These are phyloP conservation scores for Ceraclea dissimilis DNA, from an alignment of 2,888 invertebrate genomes.

Conservation along the genomic window DNA sequence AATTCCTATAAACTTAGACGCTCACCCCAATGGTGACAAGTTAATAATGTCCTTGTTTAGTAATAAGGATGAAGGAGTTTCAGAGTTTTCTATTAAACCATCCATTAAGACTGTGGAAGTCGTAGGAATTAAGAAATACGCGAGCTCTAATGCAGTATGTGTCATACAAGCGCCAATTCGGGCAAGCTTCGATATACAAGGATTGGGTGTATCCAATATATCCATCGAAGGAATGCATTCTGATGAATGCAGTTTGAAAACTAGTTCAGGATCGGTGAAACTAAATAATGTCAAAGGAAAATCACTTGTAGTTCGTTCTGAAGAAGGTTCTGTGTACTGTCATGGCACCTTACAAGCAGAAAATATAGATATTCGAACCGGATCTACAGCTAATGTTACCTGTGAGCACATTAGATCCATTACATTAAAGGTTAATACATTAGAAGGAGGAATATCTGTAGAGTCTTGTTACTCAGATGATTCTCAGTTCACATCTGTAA, in stretches of 20 bases:
- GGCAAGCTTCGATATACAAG: conserved; percentile 28
- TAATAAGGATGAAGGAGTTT: conserved; percentile 9
- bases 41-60: conserved; percentile 43
- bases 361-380: conserved; percentile 42
- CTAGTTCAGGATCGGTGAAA: conserved; percentile 39
- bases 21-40: conserved; percentile 41
- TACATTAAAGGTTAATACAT: conserved; percentile 36
- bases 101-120: conserved; percentile 43
- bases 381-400: conserved; percentile 35
- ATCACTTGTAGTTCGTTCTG: conserved; percentile 37
- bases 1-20: conserved; percentile 43
- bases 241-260: conserved; percentile 42
- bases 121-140: conserved; percentile 36
- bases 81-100: conserved; percentile 45
- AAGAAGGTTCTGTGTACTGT: conserved; percentile 36
- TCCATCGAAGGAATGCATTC: conserved; percentile 41
- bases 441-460: conserved; percentile 40
- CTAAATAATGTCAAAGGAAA: conserved; percentile 32
- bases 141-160: conserved; percentile 38
- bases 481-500: conserved; percentile 43
- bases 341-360: conserved; percentile 40
- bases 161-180: conserved; percentile 45
- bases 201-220: conserved; percentile 33
- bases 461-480: conserved; percentile 46
- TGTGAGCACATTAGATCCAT: conserved; percentile 45